phyloP scores from a whole-genome alignment of 2,888 invertebrate genomes.

The Cerastis leucographa region DNA sequence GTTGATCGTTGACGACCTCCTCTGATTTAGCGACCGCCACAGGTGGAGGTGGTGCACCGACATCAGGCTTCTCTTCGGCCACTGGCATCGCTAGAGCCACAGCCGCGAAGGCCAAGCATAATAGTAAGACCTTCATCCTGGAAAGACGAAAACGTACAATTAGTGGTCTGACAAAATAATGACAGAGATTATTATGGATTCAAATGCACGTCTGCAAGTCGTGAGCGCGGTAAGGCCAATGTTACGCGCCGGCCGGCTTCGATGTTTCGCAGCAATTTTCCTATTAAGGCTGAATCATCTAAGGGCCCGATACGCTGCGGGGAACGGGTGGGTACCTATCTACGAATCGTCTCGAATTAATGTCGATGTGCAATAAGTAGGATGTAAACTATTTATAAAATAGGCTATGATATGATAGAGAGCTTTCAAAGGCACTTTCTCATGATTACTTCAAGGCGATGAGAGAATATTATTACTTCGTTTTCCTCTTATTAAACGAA shows the following conservation, averaged over 20 bases:
- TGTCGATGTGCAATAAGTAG: constrained; percentile 81
- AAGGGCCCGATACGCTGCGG: constrained; percentile 83
- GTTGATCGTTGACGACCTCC: constrained; percentile 54
- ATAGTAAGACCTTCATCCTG: constrained; percentile 92
- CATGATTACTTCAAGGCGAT: constrained; percentile 15
- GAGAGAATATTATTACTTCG: not conserved
- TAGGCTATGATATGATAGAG: constrained; percentile 69
- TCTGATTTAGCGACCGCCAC: constrained; percentile 37
- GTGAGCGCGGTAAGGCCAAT: constrained; percentile 89
- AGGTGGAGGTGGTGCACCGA: constrained; percentile 70
- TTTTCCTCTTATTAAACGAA: constrained; percentile 8
- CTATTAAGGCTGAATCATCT: constrained; percentile 86
- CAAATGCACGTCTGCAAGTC: constrained; percentile 83
- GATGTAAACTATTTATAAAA: constrained; percentile 86
- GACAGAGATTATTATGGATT: constrained; percentile 72
- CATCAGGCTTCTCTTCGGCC: constrained; percentile 85
- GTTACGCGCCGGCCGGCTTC: constrained; percentile 84
- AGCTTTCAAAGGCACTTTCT: constrained; percentile 70
- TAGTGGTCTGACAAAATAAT: constrained; percentile 80
- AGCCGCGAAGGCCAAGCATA: constrained; percentile 91
- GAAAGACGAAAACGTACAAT: constrained; percentile 80
- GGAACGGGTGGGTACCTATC: constrained; percentile 77
- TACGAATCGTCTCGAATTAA: constrained; percentile 81
- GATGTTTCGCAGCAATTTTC: constrained; percentile 86
- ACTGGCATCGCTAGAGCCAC: constrained; percentile 91